These are phyloP conservation scores for Fragum sueziense DNA, from an alignment of 2,888 invertebrate genomes.

Conservation along the genomic window DNA sequence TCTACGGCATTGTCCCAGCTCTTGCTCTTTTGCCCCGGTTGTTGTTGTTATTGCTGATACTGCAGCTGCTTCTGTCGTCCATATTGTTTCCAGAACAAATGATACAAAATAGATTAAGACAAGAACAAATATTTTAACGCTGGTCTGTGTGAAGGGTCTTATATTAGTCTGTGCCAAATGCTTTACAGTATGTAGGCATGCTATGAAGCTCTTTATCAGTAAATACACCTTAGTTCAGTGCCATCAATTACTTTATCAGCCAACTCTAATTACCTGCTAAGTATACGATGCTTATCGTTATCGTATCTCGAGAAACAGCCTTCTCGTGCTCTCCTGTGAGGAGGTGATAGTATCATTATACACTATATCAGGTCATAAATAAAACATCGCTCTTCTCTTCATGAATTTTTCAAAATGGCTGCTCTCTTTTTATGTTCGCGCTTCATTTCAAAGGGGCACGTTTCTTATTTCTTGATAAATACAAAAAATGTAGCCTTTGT, in stretches of 20 bases:
- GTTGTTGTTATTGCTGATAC: too few relatives aligned
- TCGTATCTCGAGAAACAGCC: conserved; percentile 21
- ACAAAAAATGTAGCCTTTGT: too few relatives aligned
- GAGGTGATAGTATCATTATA: conserved; percentile 14
- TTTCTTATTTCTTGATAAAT: too few relatives aligned
- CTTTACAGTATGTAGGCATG: conserved; percentile 9
- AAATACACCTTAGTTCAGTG: conserved; percentile 24
- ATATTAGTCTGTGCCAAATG: conserved; percentile 11
- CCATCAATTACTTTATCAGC: conserved; percentile 48
- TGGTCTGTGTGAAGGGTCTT: not conserved
- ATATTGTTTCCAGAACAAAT: too few relatives aligned
- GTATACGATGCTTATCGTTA: conserved; percentile 34
- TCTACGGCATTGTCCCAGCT: too few relatives aligned
- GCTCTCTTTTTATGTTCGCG: too few relatives aligned
- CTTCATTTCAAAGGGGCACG: too few relatives aligned
- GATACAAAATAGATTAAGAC: too few relatives aligned
- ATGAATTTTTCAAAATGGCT: conserved; percentile 4
- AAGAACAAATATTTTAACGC: too few relatives aligned
- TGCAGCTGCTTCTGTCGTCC: too few relatives aligned
- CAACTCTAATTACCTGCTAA: conserved; percentile 43
- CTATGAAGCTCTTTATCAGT: conserved; percentile 5
- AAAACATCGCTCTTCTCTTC: conserved; percentile 4
- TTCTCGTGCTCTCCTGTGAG: conserved; percentile 4
- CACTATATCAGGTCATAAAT: conserved; percentile 21
- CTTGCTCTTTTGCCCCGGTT: too few relatives aligned